phyloP scores from a whole-genome alignment of 2,888 invertebrate species.

The Papilio elwesi region DNA sequence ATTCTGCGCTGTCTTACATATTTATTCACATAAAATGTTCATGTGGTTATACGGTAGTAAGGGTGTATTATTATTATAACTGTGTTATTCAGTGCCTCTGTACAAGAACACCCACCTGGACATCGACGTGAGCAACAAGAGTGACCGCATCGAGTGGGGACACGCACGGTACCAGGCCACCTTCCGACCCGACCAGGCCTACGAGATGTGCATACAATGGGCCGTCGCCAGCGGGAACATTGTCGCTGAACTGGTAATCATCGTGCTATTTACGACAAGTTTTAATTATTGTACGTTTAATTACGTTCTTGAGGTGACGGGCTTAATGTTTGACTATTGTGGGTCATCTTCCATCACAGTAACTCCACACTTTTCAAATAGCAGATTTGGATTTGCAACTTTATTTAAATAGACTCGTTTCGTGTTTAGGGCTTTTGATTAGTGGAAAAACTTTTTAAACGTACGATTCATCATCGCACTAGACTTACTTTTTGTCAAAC shows the following conservation, averaged over 20 bases:
- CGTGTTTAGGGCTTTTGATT: too few species aligned
- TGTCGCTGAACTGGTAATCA: constrained; percentile 92
- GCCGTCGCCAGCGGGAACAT: constrained; percentile 97
- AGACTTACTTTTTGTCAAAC: too few species aligned
- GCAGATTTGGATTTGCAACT: too few species aligned
- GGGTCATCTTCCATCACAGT: too few species aligned
- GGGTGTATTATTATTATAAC: not conserved
- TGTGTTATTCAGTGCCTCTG: constrained; percentile 73
- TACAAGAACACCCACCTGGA: constrained; percentile 95
- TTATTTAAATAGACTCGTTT: too few species aligned
- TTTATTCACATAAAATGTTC: too few species aligned
- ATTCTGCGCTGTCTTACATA: too few species aligned
- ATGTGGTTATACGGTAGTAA: not conserved
- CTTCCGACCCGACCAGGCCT: constrained; percentile 95
- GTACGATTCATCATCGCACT: too few species aligned
- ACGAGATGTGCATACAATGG: constrained; percentile 98
- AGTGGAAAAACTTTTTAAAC: too few species aligned
- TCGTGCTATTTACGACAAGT: not conserved
- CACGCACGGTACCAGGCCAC: constrained; percentile 95
- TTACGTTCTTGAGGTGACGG: too few species aligned
- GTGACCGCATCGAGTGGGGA: constrained; percentile 97
- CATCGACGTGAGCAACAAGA: constrained; percentile 92
- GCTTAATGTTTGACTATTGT: too few species aligned
- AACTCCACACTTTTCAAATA: too few species aligned
- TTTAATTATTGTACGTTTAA: not conserved